Percentiles rank a stretch among this genome's conserved stretches.
Conservation (phyloP, 2,797 vertebrate genomes). For the Peromyscus nudipes region DNA sequence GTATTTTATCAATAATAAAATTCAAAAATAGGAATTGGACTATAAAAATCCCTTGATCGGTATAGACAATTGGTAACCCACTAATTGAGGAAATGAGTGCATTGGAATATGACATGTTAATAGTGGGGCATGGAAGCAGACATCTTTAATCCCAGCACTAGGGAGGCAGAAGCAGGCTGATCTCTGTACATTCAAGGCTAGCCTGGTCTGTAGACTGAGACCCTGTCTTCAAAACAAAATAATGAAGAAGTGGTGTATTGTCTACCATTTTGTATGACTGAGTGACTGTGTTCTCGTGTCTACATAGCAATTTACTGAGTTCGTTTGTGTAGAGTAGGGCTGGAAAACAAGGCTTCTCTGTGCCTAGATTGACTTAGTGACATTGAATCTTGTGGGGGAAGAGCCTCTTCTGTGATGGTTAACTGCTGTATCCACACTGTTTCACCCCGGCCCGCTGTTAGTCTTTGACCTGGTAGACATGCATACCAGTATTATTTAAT, state of each 20-base stretch:
- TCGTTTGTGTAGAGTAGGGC: neutral
- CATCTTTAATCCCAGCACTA: neutral
- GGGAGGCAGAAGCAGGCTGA: neutral
- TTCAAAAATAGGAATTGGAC: too few relatives aligned
- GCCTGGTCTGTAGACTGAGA: neutral
- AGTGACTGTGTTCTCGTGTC: neutral
- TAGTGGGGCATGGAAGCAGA: neutral
- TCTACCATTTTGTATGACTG: conserved; percentile 27
- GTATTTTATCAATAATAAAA: too few relatives aligned
- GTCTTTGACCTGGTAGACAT: conserved; percentile 52
- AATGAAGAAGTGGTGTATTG: conserved; percentile 16
- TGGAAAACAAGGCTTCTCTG: conserved; percentile 59
- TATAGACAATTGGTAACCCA: too few relatives aligned
- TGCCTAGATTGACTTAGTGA: conserved; percentile 56
- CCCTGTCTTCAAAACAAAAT: neutral
- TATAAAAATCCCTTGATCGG: too few relatives aligned
- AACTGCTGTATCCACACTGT: conserved; percentile 64
- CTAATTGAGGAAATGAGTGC: too few relatives aligned
- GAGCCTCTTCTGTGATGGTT: conserved; percentile 45
- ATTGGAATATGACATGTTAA: conserved; percentile 22
- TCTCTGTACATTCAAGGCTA: neutral
- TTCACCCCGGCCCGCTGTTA: conserved; percentile 66
- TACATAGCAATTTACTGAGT: conserved; percentile 45
- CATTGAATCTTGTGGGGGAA: conserved; percentile 69
- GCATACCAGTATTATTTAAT: conserved; percentile 67